These are phyloP conservation scores for Cephonodes hylas DNA, from an alignment of 2,888 invertebrate species.

Conservation along the genomic window DNA sequence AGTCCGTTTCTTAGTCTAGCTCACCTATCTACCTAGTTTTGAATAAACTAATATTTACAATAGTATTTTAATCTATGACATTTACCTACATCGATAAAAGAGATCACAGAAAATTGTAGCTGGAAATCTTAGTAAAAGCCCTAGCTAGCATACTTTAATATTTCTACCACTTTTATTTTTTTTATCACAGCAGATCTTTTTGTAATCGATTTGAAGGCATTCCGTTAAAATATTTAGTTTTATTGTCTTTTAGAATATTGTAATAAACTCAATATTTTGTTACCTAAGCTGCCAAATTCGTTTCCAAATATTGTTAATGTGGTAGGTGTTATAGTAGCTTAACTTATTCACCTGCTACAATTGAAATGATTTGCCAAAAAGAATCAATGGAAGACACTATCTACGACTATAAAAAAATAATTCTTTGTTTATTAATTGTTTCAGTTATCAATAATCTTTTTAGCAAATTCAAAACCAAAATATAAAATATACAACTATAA, in stretches of 20 bases:
- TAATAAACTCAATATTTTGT: conserved; percentile 24
- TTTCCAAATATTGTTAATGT: conserved; percentile 31
- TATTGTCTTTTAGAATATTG: conserved; percentile 59
- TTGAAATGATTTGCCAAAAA: conserved; percentile 70
- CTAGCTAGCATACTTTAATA: conserved; percentile 72
- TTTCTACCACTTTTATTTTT: conserved; percentile 74
- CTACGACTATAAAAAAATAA: conserved; percentile 36
- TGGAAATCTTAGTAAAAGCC: conserved; percentile 79
- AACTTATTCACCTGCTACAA: conserved; percentile 65
- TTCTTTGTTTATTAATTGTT: conserved; percentile 43
- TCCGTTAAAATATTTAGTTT: conserved; percentile 50
- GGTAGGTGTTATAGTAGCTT: conserved; percentile 55
- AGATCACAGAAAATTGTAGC: conserved; percentile 83
- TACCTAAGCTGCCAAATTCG: conserved; percentile 38
- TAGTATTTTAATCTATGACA: conserved; percentile 66
- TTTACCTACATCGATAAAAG: conserved; percentile 78
- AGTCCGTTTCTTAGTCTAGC: conserved; percentile 67
- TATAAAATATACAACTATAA: conserved; percentile 60
- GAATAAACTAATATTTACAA: conserved; percentile 70
- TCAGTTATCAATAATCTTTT: conserved; percentile 50
- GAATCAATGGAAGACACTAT: conserved; percentile 74
- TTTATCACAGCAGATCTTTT: conserved; percentile 76
- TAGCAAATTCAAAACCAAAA: conserved; percentile 51
- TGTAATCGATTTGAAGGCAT: conserved; percentile 65
- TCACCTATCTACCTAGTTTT: conserved; percentile 34